Conservation (phyloP, 2,797 vertebrate genomes). For the Sebastes taczanowskii region DNA sequence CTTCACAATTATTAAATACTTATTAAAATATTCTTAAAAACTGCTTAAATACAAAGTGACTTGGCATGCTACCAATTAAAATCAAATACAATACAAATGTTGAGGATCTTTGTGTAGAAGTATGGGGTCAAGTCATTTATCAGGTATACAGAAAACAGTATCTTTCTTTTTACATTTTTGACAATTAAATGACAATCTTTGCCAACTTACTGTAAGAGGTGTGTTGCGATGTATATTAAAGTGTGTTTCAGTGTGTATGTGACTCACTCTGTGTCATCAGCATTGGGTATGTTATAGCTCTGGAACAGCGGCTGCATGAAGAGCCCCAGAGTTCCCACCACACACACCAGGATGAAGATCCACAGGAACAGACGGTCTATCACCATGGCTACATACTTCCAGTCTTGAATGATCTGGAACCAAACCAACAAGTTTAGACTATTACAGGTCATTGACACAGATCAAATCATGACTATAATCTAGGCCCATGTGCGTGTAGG, state of each 20-base stretch:
- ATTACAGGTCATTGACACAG: neutral
- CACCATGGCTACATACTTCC: slow-evolving; percentile 89
- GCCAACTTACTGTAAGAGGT: neutral
- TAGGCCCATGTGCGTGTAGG: too few species aligned
- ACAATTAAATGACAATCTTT: neutral
- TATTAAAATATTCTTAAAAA: neutral
- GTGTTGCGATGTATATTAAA: neutral
- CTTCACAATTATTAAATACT: too few species aligned
- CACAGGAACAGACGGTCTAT: slow-evolving; percentile 87
- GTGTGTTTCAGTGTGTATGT: neutral
- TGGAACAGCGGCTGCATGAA: slow-evolving; percentile 88
- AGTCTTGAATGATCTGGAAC: slow-evolving; percentile 85
- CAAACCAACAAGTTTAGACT: slow-evolving; percentile 2
- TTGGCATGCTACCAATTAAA: neutral
- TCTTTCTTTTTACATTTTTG: neutral
- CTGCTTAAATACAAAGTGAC: neutral
- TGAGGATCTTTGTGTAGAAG: neutral
- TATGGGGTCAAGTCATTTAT: neutral
- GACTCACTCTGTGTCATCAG: slow-evolving; percentile 77
- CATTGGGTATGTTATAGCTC: slow-evolving; percentile 80
- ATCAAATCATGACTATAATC: neutral
- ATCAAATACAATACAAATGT: neutral
- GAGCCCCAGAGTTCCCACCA: slow-evolving; percentile 84
- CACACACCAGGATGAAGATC: slow-evolving; percentile 87
- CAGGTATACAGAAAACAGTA: neutral